Evolutionary conservation across 2,113 vertebrate genomes (phyloP).

Genomic region (Callorhinus ursinus): DNA sequence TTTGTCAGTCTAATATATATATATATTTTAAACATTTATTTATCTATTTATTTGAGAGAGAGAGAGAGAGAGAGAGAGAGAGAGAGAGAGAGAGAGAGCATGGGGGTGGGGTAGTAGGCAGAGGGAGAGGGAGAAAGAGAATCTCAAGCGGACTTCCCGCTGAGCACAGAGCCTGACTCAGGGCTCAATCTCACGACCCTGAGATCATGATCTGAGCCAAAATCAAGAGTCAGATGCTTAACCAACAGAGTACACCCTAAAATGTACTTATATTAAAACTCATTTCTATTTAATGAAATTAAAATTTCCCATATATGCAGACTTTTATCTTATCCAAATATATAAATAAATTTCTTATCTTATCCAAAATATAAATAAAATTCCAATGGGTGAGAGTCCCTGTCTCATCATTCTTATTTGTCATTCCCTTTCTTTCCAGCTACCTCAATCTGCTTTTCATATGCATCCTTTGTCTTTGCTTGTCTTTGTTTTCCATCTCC

Average conservation of each 20-base stretch:
- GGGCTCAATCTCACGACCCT: background rate
- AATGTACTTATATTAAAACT: background rate
- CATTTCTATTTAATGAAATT: background rate
- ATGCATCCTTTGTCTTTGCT: background rate
- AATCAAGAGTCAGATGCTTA: background rate
- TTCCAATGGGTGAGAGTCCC: background rate
- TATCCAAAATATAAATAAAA: slow-evolving; percentile 43
- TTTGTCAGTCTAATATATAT: background rate
- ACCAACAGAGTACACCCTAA: background rate
- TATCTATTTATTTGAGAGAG: background rate
- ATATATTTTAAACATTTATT: background rate
- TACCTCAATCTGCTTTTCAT: background rate
- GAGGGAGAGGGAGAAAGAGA: background rate
- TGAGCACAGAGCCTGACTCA: background rate
- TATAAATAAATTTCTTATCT: background rate
- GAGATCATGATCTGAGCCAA: background rate
- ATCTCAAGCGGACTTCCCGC: background rate
- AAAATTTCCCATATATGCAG: background rate
- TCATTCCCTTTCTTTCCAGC: background rate
- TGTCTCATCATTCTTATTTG: background rate
- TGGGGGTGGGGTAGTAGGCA: no score
- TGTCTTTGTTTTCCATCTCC: background rate
- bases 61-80: no score
- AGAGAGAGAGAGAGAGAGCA: no score
- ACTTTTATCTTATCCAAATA: slow-evolving; percentile 15